Conservation (phyloP, 1,140 invertebrate species). For the Leptopilina clavipes region DNA sequence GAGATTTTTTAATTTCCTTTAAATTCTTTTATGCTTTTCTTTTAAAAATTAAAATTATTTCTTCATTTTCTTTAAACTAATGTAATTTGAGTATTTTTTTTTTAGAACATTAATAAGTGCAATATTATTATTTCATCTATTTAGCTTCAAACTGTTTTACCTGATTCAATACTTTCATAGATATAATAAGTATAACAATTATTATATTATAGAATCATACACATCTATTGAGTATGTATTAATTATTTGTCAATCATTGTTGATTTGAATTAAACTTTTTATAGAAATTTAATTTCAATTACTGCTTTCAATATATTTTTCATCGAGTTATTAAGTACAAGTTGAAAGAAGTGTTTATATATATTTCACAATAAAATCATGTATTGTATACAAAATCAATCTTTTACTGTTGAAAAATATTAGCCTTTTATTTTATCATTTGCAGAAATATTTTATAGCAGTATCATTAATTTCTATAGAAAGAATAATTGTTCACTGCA, state of each 20-base stretch:
- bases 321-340: too few species aligned
- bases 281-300: not conserved
- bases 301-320: not conserved
- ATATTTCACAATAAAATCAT: too few species aligned
- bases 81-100: too few species aligned
- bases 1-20: too few species aligned
- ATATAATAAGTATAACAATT: too few species aligned
- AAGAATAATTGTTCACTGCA: slow-evolving; percentile 14
- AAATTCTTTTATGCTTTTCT: too few species aligned
- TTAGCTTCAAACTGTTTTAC: not conserved
- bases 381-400: too few species aligned
- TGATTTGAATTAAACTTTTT: not conserved
- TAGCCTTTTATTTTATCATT: not conserved
- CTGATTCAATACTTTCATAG: not conserved
- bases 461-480: not conserved
- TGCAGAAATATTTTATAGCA: not conserved
- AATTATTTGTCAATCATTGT: not conserved
- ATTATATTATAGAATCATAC: not conserved
- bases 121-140: not conserved
- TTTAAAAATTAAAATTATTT: too few species aligned
- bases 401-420: not conserved
- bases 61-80: too few species aligned
- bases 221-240: not conserved
- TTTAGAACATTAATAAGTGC: not conserved
- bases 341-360: too few species aligned